A percentile compares a stretch with the other conserved stretches of the same genome.
phyloP scores from a whole-genome alignment of 2,113 vertebrate genomes.

The Cichladusa arquata region DNA sequence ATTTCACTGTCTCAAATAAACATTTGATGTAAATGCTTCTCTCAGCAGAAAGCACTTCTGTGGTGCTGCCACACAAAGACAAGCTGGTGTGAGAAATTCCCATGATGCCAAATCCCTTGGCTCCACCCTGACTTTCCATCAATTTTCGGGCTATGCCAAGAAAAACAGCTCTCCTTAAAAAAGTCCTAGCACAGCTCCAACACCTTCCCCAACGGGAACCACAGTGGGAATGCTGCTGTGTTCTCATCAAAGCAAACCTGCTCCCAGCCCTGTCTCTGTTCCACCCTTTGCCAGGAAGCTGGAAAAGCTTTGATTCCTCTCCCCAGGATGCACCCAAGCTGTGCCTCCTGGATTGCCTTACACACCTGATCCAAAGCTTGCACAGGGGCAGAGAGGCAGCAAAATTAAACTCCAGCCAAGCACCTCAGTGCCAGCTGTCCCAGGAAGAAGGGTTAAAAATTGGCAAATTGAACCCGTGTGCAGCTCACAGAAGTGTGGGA shows the following conservation, averaged over 20 bases:
- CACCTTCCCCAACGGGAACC: not conserved
- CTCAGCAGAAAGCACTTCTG: conserved; percentile 3
- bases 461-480: conserved; percentile 24
- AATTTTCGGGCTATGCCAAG: not conserved
- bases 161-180: not conserved
- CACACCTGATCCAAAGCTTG: not conserved
- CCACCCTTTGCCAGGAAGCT: not conserved
- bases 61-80: not conserved
- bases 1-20: not conserved
- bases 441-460: conserved; percentile 27
- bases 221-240: not conserved
- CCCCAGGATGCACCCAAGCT: not conserved
- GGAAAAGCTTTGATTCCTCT: not conserved
- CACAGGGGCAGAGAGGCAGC: not conserved
- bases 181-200: not conserved
- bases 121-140: conserved; percentile 30
- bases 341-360: not conserved
- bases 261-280: not conserved
- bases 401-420: not conserved
- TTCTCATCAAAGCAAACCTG: conserved; percentile 1
- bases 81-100: conserved; percentile 7
- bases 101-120: not conserved
- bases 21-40: not conserved
- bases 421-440: not conserved
- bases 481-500: conserved; percentile 40